Evolutionary conservation across 2,113 vertebrate species (phyloP), one percentile per base, ranked within the genome.

Genomic region (Channa maculata): DNA sequence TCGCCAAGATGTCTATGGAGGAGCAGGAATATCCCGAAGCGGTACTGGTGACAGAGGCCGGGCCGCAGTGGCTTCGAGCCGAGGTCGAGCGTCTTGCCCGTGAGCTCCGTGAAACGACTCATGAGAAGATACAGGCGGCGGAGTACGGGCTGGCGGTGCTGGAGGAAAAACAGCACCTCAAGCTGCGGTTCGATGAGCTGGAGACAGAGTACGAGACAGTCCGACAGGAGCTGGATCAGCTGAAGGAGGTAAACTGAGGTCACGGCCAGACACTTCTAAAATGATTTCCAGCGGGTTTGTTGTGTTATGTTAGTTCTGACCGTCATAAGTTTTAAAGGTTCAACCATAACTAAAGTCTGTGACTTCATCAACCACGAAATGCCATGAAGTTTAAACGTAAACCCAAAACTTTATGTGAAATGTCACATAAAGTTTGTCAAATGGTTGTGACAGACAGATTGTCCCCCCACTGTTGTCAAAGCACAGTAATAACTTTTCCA

Each of bases 51-150:
- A 95, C 95, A 65, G 96, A 96, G 88, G 95, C 95, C 80, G 95
- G 96, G 70, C 95, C 96, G 6, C 95, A 96, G 85, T 96, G 96
- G 95, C 95, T 98, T 79, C 95, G 92, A 48, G 90, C 86, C 5
- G 97, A 99, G 93, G 88, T 97, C 44, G 96, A 96, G 85, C 94
- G 98, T 70, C 93, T 99, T 24, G 93, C 92, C 54, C 94, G 95
- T 69, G 98, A 99, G 88, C 95, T 99, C 84, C 93, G 95, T 10
- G 98, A 98, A 75, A 98, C 97, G 76, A 98, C 95, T 74, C 95
- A 94, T 4, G 95, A 99, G 92, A 98, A 99, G 95, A 98, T 99
- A 91, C 97, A 99, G 92, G 98, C 98, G 71, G 98, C 98, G 4
- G 96, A 99, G 81, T 99, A 98, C 33, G 97, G 98, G 60, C 93